A percentile compares a stretch with the other conserved stretches of the same genome.
Conservation (phyloP, 1,140 invertebrate genomes). For the Bombyx mori region DNA sequence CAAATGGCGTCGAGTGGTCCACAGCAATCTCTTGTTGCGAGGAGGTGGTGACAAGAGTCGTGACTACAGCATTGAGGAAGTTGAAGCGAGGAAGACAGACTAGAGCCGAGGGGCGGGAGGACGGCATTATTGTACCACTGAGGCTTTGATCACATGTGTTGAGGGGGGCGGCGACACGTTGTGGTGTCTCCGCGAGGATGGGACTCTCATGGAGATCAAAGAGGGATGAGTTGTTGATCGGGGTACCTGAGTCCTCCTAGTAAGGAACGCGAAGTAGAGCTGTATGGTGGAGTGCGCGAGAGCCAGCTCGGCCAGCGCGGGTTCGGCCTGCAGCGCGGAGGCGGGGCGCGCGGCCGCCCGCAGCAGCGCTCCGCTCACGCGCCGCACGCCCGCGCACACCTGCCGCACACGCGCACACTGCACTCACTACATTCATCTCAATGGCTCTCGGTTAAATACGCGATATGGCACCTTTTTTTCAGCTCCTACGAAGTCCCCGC, state of each 20-base stretch:
- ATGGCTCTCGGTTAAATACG: constrained; percentile 2
- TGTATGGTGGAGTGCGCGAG: constrained; percentile 92
- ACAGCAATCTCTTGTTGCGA: too few species aligned
- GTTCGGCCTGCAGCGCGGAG: constrained; percentile 91
- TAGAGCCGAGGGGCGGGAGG: too few species aligned
- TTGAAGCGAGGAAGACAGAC: too few species aligned
- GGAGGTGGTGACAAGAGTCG: too few species aligned
- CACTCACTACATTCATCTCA: not conserved
- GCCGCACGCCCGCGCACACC: constrained; percentile 81
- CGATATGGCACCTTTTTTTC: not conserved
- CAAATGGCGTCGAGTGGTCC: too few species aligned
- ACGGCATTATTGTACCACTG: too few species aligned
- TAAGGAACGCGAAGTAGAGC: constrained; percentile 92
- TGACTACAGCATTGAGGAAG: too few species aligned
- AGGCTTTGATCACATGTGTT: too few species aligned
- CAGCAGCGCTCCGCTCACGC: constrained; percentile 78
- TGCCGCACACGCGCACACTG: constrained; percentile 44
- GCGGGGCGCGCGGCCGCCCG: constrained; percentile 73
- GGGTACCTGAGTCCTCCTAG: constrained; percentile 79
- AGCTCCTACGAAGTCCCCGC: not conserved
- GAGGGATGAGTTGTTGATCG: too few species aligned
- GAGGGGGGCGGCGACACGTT: too few species aligned
- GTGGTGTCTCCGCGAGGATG: too few species aligned
- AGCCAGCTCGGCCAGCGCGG: constrained; percentile 91
- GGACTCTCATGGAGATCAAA: too few species aligned